Base-by-base conservation (phyloP, 2,113 vertebrate species). In the Grammatotria lemairii region DNA sequence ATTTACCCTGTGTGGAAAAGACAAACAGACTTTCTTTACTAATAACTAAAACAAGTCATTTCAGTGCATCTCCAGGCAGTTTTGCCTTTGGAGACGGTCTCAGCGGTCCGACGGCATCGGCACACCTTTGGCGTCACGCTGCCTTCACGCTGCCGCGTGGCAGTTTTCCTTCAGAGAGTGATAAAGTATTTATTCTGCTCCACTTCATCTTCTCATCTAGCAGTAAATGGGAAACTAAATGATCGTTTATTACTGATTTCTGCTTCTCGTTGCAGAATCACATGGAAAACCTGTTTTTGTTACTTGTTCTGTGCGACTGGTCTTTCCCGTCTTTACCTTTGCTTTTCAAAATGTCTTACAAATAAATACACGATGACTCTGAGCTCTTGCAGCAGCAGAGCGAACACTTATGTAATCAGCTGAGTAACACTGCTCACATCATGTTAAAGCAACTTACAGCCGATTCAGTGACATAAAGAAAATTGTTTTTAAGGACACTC, bases 141-240 rank as follows among this genome's bases (percentile, higher is more conserved):
- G 33, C 10, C 3, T 7, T 33, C 31, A 35, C 6, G 0, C 10
- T 5, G 40, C 10, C 14, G 0, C 2, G 3, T 23, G 12, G 38
- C 8, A 1, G 13, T 16, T 9, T 70, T 70, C 65, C 5, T 4
- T 26, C 14, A 1, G 40, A 2, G 40, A 7, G 0, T 47, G 4
- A 73, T 45, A 17, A 73, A 45, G 5, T 26, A 26, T 47, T 73
- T 10, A 42, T 73, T 73, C 8, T 47, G 68, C 14, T 17, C 13
- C 40, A 3, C 23, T 45, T 45, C 14, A 45, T 73, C 68, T 45
- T 73, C 38, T 45, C 13, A 26, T 45, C 21, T 3, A 10, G 4
- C 68, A 11, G 68, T 28, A 26, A 73, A 70, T 10, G 21, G 21
- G 68, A 73, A 73, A 73, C 21, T 16, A 45, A 45, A 45, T 0